A percentile compares a stretch with the other conserved stretches of the same genome.
These are phyloP conservation scores for Tympanoctomys barrerae DNA, from an alignment of 2,797 vertebrate genomes.

Conservation along the genomic window DNA sequence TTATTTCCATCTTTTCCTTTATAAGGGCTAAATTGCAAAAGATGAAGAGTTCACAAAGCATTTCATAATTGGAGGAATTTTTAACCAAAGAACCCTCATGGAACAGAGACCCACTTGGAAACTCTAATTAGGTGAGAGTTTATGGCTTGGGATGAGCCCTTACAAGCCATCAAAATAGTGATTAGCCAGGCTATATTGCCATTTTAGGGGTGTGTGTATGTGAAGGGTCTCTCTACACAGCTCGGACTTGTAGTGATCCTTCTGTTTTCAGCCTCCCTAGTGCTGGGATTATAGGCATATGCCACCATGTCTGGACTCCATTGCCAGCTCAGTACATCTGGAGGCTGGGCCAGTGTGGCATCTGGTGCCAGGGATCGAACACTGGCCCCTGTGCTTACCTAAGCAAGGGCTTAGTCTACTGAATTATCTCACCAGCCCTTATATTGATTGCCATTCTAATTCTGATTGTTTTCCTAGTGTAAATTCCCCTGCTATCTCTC, in stretches of 20 bases:
- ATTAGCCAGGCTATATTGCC: neutral
- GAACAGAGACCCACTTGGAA: neutral
- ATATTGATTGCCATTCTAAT: neutral
- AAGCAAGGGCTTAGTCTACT: too few relatives aligned
- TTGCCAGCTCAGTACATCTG: too few relatives aligned
- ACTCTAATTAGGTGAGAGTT: neutral
- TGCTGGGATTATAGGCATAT: too few relatives aligned
- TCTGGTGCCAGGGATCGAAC: too few relatives aligned
- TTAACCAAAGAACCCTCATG: neutral
- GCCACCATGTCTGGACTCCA: too few relatives aligned
- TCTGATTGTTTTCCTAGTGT: neutral
- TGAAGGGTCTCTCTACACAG: too few relatives aligned
- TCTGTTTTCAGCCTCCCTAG: too few relatives aligned
- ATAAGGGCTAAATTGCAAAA: neutral
- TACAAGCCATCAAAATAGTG: neutral
- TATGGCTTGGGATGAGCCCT: neutral
- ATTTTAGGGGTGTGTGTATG: neutral
- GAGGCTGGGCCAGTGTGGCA: too few relatives aligned
- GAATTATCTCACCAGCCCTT: too few relatives aligned
- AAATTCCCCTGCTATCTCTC: neutral
- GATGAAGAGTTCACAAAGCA: neutral
- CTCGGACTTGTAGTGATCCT: too few relatives aligned
- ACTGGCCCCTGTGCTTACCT: too few relatives aligned
- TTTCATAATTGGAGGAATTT: neutral
- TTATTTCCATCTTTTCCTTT: slow-evolving; percentile 21